Evolutionary conservation across 1,140 invertebrate species (phyloP).

Genomic region (Calephelis virginiensis): DNA sequence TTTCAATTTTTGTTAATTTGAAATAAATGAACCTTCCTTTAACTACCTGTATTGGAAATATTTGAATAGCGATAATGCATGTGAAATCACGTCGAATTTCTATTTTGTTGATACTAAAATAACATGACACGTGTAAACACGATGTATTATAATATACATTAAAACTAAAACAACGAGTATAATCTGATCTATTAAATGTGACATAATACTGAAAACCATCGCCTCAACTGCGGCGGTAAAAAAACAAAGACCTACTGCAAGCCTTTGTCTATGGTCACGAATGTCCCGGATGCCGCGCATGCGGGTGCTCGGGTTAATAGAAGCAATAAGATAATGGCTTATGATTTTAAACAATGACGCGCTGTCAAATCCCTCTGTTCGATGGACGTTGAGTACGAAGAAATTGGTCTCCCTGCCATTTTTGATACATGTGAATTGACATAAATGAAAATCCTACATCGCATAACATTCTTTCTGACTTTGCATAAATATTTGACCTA

Average conservation of each 20-base stretch:
- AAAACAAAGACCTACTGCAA: slow-evolving; percentile 45
- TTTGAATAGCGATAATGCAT: no score
- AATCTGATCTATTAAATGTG: slow-evolving; percentile 18
- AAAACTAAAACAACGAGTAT: not conserved
- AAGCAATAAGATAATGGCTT: slow-evolving; percentile 61
- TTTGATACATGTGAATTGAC: slow-evolving; percentile 28
- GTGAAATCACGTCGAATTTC: no score
- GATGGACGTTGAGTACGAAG: slow-evolving; percentile 38
- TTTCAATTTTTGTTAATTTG: no score
- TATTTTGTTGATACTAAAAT: no score
- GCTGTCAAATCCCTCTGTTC: slow-evolving; percentile 41
- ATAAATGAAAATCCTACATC: not conserved
- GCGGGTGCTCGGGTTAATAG: slow-evolving; percentile 55
- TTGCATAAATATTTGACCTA: no score
- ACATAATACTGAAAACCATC: slow-evolving; percentile 21
- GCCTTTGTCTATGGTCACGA: slow-evolving; percentile 62
- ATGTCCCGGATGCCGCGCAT: slow-evolving; percentile 57
- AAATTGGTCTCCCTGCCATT: slow-evolving; percentile 41
- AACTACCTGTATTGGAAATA: no score
- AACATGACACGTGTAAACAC: no score
- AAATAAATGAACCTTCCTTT: no score
- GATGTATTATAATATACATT: no score
- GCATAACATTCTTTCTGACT: no score
- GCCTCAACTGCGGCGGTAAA: slow-evolving; percentile 21
- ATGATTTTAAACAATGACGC: slow-evolving; percentile 49